Percentiles rank a stretch among this genome's conserved stretches.
Evolutionary conservation across 2,888 invertebrate genomes (phyloP).

Genomic region (Euphydryas editha): DNA sequence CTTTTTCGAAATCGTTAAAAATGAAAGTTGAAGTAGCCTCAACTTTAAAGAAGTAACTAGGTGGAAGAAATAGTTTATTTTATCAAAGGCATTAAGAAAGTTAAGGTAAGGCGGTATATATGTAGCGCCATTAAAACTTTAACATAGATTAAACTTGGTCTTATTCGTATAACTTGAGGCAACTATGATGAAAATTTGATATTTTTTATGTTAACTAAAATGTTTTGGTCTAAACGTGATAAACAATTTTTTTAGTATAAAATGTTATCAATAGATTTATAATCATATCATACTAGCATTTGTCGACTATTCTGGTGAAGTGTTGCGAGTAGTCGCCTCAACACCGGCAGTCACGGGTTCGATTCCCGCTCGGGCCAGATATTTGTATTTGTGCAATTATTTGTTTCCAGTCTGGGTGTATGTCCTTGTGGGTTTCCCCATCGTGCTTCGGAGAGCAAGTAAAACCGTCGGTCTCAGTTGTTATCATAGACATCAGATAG

Average conservation of each 20-base stretch:
- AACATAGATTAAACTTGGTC: neutral
- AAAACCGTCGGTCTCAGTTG: too few relatives aligned
- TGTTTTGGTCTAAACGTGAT: neutral
- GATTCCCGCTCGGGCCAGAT: too few relatives aligned
- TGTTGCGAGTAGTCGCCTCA: too few relatives aligned
- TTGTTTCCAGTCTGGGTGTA: too few relatives aligned
- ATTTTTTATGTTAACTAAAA: neutral
- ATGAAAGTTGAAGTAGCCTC: neutral
- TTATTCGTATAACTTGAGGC: neutral
- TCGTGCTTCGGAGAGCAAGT: too few relatives aligned
- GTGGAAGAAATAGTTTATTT: neutral
- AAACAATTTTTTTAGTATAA: neutral
- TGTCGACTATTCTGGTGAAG: too few relatives aligned
- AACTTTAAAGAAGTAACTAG: neutral
- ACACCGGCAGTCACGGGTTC: too few relatives aligned
- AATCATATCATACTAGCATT: too few relatives aligned
- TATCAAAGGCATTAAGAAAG: conserved; percentile 1
- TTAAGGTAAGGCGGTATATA: neutral
- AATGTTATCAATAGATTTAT: neutral
- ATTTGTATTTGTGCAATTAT: too few relatives aligned
- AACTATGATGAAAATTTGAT: neutral
- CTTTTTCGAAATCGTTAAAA: neutral
- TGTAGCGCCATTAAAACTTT: conserved; percentile 48
- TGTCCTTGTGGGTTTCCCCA: too few relatives aligned
- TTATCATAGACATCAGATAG: too few relatives aligned